Conservation (phyloP, 1,140 invertebrate species). For the Drosophila nasuta region DNA sequence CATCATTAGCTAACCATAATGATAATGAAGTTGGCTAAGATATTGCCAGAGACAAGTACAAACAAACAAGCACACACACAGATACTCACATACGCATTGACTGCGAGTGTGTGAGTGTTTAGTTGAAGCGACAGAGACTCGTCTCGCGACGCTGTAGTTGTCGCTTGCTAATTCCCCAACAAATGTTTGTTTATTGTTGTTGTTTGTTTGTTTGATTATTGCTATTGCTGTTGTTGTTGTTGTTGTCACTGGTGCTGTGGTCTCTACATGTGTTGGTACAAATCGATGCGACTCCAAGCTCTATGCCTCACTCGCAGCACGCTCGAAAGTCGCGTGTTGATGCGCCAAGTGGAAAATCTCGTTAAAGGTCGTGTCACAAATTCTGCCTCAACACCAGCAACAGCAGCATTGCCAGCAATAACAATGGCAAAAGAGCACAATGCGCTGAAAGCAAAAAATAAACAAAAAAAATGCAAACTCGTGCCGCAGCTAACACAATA, state of each 20-base stretch:
- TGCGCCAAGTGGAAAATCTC: conserved; percentile 77
- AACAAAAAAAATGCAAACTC: conserved; percentile 59
- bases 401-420: conserved; percentile 23
- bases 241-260: conserved; percentile 39
- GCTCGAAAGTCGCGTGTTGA: conserved; percentile 78
- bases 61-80: conserved; percentile 1
- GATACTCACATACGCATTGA: neutral
- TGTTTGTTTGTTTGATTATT: conserved; percentile 2
- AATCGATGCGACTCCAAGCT: conserved; percentile 55
- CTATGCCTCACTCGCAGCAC: conserved; percentile 30
- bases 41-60: conserved; percentile 32
- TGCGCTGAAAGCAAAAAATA: conserved; percentile 47
- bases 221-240: neutral
- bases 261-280: conserved; percentile 73
- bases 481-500: conserved; percentile 72
- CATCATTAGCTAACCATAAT: conserved; percentile 33
- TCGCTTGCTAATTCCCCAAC: conserved; percentile 71
- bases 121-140: conserved; percentile 24
- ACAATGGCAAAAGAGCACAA: conserved; percentile 42
- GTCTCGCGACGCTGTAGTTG: conserved; percentile 51
- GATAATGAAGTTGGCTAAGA: conserved; percentile 68
- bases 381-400: conserved; percentile 52
- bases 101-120: conserved; percentile 4
- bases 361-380: conserved; percentile 80
- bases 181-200: conserved; percentile 67